Evolutionary conservation across 2,888 invertebrate genomes (phyloP), one percentile per base, ranked within the genome.

Genomic region (Nebria salina): DNA sequence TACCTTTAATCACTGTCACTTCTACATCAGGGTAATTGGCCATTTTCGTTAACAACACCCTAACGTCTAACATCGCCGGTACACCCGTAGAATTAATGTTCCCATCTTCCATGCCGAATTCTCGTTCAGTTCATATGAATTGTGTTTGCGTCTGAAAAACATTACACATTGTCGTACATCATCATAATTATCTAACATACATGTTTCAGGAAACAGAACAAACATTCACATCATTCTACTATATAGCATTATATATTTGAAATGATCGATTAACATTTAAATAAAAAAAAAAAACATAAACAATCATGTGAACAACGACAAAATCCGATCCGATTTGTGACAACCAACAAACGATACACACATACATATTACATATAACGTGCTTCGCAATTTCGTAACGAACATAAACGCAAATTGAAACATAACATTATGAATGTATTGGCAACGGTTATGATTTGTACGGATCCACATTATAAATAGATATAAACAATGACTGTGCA

Each of bases 91-190:
- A 15, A 81, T 54, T 76, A 73, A 72, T 76, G 76, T 82, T 74
- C 66, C 87, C 89, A 89, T 89, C 87, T 88, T 89, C 89, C 89
- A 89, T 89, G 83, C 88, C 89, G 85, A 84, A 79, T 80, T 83
- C 82, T 73, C 77, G 83, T 76, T 83, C 83, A 82, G 83, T 76
- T 83, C 83, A 82, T 83, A 77, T 74, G 72, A 68, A 70, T 80
- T 42, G 72, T 68, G 75, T 80, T 41, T 42, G 34, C 64, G 72
- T 20, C 75, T 75, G 54, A 54, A 54, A 20, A 54, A 54, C 8
- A 54, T 13, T 25, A 70, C n/a, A n/a, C 66, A 66, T 66, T 70
- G 15, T 70, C 70, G 13, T 11, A 54, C 54, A 54, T 54, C 43
- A 11, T 11, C 54, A 11, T 7, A 11, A 54, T 54, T 3, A 54